Percentiles rank a stretch among this genome's conserved stretches.
Conservation (phyloP, 2,113 vertebrate genomes). For the Onychostoma macrolepis region DNA sequence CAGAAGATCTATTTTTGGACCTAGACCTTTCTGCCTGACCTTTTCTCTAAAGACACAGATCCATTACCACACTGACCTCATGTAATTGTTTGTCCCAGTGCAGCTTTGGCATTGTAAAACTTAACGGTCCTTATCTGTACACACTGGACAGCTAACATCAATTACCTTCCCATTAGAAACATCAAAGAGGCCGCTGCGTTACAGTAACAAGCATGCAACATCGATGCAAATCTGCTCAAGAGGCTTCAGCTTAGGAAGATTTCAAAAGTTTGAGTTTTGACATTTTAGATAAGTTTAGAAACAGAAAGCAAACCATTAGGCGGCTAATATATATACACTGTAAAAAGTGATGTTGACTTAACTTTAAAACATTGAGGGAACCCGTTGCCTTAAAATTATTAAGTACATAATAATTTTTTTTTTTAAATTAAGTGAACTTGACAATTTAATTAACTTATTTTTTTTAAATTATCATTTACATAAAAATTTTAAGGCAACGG, state of each 20-base stretch:
- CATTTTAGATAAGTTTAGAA: background rate
- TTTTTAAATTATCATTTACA: no score
- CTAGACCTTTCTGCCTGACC: background rate
- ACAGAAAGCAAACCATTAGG: background rate
- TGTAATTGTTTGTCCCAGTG: slow-evolving; percentile 34
- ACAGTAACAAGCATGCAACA: background rate
- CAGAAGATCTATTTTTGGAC: slow-evolving; percentile 9
- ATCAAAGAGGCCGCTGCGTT: slow-evolving; percentile 16
- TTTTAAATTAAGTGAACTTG: no score
- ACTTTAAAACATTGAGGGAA: no score
- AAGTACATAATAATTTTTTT: no score
- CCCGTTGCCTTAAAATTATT: no score
- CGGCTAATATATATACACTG: no score
- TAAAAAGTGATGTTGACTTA: no score
- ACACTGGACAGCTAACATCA: slow-evolving; percentile 42
- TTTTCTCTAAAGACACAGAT: slow-evolving; percentile 27
- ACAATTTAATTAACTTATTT: no score
- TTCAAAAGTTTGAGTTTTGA: background rate
- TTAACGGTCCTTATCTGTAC: slow-evolving; percentile 47
- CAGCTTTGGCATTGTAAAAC: slow-evolving; percentile 40
- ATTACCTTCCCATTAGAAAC: slow-evolving; percentile 40
- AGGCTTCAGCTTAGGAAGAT: background rate
- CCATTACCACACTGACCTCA: slow-evolving; percentile 38
- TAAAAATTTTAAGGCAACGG: no score
- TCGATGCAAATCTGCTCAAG: background rate